Evolutionary conservation across 2,797 vertebrate species (phyloP).

Genomic region (Muscicapa striata): DNA sequence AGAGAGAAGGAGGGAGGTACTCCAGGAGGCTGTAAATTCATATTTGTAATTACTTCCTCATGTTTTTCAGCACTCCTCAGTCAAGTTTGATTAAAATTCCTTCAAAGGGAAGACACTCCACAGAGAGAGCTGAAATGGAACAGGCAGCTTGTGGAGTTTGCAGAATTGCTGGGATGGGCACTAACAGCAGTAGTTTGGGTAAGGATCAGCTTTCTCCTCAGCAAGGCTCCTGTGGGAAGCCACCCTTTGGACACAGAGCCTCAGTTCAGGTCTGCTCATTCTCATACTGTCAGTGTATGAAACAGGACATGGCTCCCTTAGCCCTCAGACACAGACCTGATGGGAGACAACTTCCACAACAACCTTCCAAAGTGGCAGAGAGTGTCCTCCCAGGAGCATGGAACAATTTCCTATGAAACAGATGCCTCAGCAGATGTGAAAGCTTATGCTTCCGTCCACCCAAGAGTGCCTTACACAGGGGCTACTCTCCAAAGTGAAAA

Average conservation of each 20-base stretch:
- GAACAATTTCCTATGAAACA: not conserved
- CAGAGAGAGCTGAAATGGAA: conserved; percentile 4
- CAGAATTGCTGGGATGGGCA: not conserved
- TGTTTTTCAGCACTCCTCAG: conserved; percentile 73
- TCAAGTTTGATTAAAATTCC: conserved; percentile 77
- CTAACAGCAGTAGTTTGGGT: not conserved
- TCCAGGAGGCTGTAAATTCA: conserved; percentile 72
- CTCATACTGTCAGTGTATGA: not conserved
- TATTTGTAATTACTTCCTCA: conserved; percentile 75
- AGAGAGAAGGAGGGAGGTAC: conserved; percentile 57
- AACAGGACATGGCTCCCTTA: not conserved
- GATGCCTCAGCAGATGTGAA: not conserved
- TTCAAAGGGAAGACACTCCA: conserved; percentile 55
- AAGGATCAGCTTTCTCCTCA: not conserved
- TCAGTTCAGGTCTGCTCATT: not conserved
- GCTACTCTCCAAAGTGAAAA: not conserved
- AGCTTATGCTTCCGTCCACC: not conserved
- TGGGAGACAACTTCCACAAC: not conserved
- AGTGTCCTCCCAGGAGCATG: not conserved
- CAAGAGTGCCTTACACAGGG: not conserved
- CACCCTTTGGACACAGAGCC: not conserved
- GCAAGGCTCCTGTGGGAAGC: not conserved
- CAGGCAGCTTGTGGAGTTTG: not conserved
- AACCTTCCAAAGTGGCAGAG: not conserved
- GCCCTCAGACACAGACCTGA: not conserved